Base-by-base conservation (phyloP, 2,888 invertebrate species). In the Ischnura elegans region DNA sequence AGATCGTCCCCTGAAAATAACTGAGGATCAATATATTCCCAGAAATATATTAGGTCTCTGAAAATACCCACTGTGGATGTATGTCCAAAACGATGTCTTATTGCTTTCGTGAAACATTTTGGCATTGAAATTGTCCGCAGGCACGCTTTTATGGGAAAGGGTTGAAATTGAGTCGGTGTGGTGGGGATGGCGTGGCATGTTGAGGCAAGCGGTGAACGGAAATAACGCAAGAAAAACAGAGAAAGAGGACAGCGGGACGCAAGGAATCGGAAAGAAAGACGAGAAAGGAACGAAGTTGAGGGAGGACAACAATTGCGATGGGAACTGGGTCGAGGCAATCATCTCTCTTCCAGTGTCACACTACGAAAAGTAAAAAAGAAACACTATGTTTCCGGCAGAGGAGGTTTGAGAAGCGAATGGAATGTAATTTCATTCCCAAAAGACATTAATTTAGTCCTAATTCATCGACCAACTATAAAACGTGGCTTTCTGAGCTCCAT, bases 101-200 rank as follows among this genome's bases (percentile, higher is more conserved):
- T 90, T 90, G 21, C 21, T 90, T 90, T 61, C 55, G 19, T 87
- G 76, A 76, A 87, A 66, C 61, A 90, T 90, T 76, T 90, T 61
- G 90, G 90, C 90, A 61, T 55, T 42, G 61, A 61, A 43, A 90
- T 61, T 90, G 90, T 61, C 90, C 66, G 90, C 42, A 43, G 61
- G 90, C 61, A 61, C 55, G 90, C 61, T 61, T 45, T 45, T 16
- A 43, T n/a, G 43, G 36, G 43, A 42, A 51, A 61, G 61, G 36
- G 55, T 42, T 43, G 61, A 90, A 42, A 51, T 51, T 51, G 51
- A 51, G 51, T 51, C 51, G 51, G 51, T 8, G 19, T 51, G 19
- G 51, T 47, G 51, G 29, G 43, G 2, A 43, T 25, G 29, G 21
- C 21, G 51, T 5, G 46, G 36, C 10, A 42, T 42, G 36, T 25